Evolutionary conservation across 2,888 invertebrate species (phyloP).

Genomic region (Melanotus villosus): DNA sequence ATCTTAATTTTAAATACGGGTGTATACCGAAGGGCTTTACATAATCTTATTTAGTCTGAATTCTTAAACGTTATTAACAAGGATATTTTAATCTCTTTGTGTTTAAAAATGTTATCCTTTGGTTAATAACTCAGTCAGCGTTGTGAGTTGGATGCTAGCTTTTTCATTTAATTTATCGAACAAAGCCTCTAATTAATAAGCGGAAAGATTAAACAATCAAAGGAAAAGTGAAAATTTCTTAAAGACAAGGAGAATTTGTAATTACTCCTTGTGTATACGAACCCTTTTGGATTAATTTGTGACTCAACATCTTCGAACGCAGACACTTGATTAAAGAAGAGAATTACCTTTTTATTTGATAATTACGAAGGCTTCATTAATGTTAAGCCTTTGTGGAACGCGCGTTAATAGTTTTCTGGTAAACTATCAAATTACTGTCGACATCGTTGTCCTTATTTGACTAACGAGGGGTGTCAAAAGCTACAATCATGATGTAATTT

Average conservation of each 20-base stretch:
- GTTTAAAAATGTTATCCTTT: slow-evolving; percentile 25
- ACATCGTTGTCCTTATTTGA: too few species aligned
- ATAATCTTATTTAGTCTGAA: slow-evolving; percentile 25
- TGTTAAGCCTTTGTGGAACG: too few species aligned
- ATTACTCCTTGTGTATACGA: slow-evolving; percentile 3
- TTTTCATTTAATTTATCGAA: slow-evolving; percentile 26
- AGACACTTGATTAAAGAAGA: neutral
- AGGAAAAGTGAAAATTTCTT: slow-evolving; percentile 14
- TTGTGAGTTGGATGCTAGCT: neutral
- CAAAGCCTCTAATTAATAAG: slow-evolving; percentile 28
- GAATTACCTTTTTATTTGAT: too few species aligned
- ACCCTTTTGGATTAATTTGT: slow-evolving; percentile 9
- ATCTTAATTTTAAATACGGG: slow-evolving; percentile 27
- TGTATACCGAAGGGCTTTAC: slow-evolving; percentile 26
- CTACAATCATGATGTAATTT: too few species aligned
- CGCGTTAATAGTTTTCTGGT: too few species aligned
- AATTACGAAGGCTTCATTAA: too few species aligned
- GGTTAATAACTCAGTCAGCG: slow-evolving; percentile 1
- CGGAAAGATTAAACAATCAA: slow-evolving; percentile 26
- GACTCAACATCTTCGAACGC: neutral
- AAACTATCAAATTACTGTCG: too few species aligned
- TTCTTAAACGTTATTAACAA: slow-evolving; percentile 28
- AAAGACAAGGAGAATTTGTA: slow-evolving; percentile 16
- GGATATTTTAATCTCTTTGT: slow-evolving; percentile 21
- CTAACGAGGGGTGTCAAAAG: too few species aligned